Evolutionary conservation across 2,113 vertebrate genomes (phyloP).

Genomic region (Labeo rohita): DNA sequence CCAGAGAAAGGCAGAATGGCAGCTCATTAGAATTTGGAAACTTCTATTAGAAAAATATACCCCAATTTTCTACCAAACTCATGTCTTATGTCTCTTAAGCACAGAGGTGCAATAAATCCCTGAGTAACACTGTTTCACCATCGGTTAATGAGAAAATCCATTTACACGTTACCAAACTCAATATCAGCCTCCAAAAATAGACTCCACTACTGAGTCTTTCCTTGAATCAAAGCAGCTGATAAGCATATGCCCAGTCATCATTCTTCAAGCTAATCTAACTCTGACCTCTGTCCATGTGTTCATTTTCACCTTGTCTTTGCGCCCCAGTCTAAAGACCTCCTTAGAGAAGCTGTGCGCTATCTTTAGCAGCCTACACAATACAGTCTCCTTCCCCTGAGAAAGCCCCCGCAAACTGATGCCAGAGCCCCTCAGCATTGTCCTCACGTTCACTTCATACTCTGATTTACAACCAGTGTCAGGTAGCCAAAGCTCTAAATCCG

Average conservation of each 20-base stretch:
- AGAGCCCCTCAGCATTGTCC: conserved; percentile 36
- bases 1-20: neutral
- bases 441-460: conserved; percentile 29
- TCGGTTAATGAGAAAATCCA: conserved; percentile 20
- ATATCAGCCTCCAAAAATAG: conserved; percentile 43
- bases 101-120: conserved; percentile 4
- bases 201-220: conserved; percentile 42
- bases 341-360: conserved; percentile 4
- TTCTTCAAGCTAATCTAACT: conserved; percentile 29
- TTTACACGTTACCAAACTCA: conserved; percentile 37
- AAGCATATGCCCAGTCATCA: conserved; percentile 38
- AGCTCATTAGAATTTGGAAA: neutral
- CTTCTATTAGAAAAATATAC: neutral
- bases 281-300: conserved; percentile 25
- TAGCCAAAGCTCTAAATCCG: conserved; percentile 37
- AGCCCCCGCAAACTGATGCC: conserved; percentile 11
- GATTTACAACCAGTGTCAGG: conserved; percentile 43
- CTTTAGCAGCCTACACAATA: conserved; percentile 38
- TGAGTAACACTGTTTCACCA: neutral
- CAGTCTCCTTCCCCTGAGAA: conserved; percentile 11
- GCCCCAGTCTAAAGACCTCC: conserved; percentile 23
- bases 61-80: neutral
- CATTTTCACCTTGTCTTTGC: conserved; percentile 46
- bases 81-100: conserved; percentile 6
- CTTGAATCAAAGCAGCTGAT: conserved; percentile 41